Evolutionary conservation across 1,140 invertebrate species (phyloP).

Genomic region (Ostrea denselamellosa): DNA sequence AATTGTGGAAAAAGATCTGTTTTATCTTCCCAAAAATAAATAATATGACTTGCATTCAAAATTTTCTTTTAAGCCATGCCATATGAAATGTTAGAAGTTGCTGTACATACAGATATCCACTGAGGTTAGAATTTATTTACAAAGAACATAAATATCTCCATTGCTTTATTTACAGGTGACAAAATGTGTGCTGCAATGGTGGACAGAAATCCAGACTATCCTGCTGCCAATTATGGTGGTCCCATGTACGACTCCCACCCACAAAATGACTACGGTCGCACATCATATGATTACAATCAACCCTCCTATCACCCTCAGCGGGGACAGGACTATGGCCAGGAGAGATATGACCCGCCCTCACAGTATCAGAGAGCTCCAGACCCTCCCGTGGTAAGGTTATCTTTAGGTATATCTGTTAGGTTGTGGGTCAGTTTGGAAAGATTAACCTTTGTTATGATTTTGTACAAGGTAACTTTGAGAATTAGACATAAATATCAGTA

Average conservation of each 20-base stretch:
- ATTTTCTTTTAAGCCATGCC: too few relatives aligned
- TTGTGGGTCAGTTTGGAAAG: neutral
- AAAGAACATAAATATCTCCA: too few relatives aligned
- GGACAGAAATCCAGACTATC: constrained; percentile 41
- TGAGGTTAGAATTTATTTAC: too few relatives aligned
- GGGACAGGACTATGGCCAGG: neutral
- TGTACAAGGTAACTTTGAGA: too few relatives aligned
- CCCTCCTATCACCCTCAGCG: neutral
- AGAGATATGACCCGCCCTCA: constrained; percentile 8
- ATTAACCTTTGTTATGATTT: neutral
- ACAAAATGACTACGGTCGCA: constrained; percentile 1
- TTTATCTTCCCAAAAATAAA: too few relatives aligned
- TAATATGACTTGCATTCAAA: too few relatives aligned
- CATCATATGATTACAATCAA: neutral
- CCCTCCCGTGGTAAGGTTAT: constrained; percentile 29
- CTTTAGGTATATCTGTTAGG: neutral
- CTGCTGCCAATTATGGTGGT: neutral
- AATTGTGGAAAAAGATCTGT: too few relatives aligned
- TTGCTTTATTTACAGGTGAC: neutral
- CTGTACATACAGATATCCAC: too few relatives aligned
- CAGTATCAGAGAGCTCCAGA: neutral
- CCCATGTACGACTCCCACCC: constrained; percentile 13
- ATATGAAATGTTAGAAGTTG: too few relatives aligned
- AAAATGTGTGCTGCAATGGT: constrained; percentile 45
- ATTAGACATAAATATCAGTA: too few relatives aligned